A percentile compares a stretch with the other conserved stretches of the same genome.
Conservation (phyloP, 1,140 invertebrate species). For the Drosophila tsacasi region DNA sequence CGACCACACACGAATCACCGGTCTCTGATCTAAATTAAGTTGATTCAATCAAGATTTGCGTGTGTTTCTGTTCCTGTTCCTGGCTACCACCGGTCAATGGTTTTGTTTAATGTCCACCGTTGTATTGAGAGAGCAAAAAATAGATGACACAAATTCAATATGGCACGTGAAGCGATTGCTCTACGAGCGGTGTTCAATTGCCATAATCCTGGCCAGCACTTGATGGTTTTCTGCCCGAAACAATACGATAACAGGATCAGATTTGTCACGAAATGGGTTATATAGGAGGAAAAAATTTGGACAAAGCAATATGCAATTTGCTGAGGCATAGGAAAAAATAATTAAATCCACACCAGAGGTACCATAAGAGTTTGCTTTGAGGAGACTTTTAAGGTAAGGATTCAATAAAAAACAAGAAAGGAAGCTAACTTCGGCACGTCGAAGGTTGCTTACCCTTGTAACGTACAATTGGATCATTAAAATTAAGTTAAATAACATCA, state of each 20-base stretch:
- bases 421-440: too few species aligned
- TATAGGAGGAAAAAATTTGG: not conserved
- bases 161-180: slow-evolving; percentile 72
- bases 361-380: too few species aligned
- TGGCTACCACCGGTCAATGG: slow-evolving; percentile 54
- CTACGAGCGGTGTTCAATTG: slow-evolving; percentile 42
- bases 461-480: too few species aligned
- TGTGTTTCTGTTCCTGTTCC: slow-evolving; percentile 39
- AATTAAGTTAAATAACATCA: too few species aligned
- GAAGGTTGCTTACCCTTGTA: too few species aligned
- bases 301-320: not conserved
- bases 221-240: slow-evolving; percentile 47
- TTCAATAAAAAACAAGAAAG: too few species aligned
- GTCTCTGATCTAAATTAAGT: slow-evolving; percentile 80
- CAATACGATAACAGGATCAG: slow-evolving; percentile 12
- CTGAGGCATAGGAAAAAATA: not conserved
- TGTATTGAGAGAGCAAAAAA: slow-evolving; percentile 12
- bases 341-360: not conserved
- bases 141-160: slow-evolving; percentile 62
- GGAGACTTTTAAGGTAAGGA: not conserved
- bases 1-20: slow-evolving; percentile 79
- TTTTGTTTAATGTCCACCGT: slow-evolving; percentile 72
- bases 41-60: slow-evolving; percentile 82
- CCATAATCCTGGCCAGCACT: slow-evolving; percentile 55
- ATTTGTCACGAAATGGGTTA: slow-evolving; percentile 9